A percentile compares a stretch with the other conserved stretches of the same genome.
Evolutionary conservation across 1,140 invertebrate genomes (phyloP).

Genomic region (Copidosoma floridanum): DNA sequence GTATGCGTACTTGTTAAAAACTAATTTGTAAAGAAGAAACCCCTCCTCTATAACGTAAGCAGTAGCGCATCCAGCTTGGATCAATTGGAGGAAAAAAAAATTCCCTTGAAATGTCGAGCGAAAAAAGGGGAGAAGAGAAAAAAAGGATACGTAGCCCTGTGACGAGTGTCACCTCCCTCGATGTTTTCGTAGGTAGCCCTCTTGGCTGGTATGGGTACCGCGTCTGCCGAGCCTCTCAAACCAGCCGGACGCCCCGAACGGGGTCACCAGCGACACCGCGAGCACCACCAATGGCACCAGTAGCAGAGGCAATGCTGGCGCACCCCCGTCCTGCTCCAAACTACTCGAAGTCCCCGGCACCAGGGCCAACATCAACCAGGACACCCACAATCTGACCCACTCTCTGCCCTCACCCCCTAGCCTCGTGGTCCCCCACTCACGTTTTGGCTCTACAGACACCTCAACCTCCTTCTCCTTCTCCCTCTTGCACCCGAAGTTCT

Average conservation of each 20-base stretch:
- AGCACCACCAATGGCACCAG: background rate
- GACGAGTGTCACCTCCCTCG: slow-evolving; percentile 25
- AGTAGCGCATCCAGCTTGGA: too few relatives aligned
- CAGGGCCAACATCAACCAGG: background rate
- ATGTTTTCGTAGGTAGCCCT: slow-evolving; percentile 60
- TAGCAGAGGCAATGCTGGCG: slow-evolving; percentile 23
- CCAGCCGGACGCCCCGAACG: background rate
- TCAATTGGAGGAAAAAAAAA: too few relatives aligned
- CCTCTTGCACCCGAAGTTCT: too few relatives aligned
- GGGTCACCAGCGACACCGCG: background rate
- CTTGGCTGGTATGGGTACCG: slow-evolving; percentile 61
- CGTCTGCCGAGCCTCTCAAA: slow-evolving; percentile 44
- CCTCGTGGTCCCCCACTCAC: slow-evolving; percentile 3
- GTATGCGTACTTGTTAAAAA: too few relatives aligned
- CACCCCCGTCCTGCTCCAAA: background rate
- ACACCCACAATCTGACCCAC: slow-evolving; percentile 5
- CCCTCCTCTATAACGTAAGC: too few relatives aligned
- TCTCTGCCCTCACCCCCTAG: slow-evolving; percentile 20
- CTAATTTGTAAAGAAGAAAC: too few relatives aligned
- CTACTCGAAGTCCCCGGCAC: background rate
- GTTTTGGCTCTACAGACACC: background rate
- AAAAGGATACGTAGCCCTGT: slow-evolving; percentile 19
- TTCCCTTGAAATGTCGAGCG: too few relatives aligned
- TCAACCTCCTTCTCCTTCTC: background rate
- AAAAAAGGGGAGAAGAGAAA: too few relatives aligned